A percentile compares a stretch with the other conserved stretches of the same genome.
These are phyloP conservation scores for Scotopteryx bipunctaria DNA, from an alignment of 2,888 invertebrate species.

Conservation along the genomic window DNA sequence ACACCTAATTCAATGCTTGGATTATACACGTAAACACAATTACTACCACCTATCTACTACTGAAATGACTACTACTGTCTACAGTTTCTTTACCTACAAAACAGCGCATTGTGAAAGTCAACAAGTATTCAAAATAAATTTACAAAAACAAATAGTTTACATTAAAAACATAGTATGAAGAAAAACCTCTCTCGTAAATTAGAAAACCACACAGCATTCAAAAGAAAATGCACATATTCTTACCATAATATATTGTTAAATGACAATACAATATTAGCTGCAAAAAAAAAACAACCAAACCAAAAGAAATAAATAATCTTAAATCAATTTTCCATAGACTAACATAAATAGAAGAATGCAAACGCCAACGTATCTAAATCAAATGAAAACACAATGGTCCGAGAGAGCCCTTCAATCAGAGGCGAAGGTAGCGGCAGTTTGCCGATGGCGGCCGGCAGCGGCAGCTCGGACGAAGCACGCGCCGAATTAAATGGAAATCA, in stretches of 20 bases:
- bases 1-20: conserved; percentile 49
- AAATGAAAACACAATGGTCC: conserved; percentile 39
- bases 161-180: no score
- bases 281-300: neutral
- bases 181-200: no score
- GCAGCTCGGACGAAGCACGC: conserved; percentile 66
- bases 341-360: conserved; percentile 1
- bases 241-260: no score
- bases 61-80: conserved; percentile 46
- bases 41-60: conserved; percentile 47
- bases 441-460: conserved; percentile 54
- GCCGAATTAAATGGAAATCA: conserved; percentile 82
- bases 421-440: conserved; percentile 61
- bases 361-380: conserved; percentile 15
- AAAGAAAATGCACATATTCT: no score
- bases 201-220: no score
- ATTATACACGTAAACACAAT: conserved; percentile 44
- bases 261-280: no score
- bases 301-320: neutral
- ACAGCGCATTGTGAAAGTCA: neutral
- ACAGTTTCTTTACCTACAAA: conserved; percentile 26
- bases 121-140: neutral
- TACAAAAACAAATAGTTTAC: no score
- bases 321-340: neutral
- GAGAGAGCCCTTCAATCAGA: conserved; percentile 64